Evolutionary conservation across 2,113 vertebrate species (phyloP).

Genomic region (Melanerpes aurifrons): DNA sequence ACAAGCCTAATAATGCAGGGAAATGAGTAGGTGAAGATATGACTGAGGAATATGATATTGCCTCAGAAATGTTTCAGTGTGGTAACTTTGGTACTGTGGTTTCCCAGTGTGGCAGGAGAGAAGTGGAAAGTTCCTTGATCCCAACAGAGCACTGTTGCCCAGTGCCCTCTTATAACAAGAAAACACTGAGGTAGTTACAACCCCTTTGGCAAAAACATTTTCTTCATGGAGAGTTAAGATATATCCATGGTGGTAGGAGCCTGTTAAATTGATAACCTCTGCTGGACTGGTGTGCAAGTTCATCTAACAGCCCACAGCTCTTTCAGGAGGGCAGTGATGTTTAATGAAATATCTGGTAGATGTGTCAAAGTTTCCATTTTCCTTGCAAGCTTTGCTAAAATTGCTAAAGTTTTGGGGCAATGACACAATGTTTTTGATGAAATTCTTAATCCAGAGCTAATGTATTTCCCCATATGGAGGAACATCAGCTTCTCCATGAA

Average conservation of each 20-base stretch:
- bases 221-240: neutral
- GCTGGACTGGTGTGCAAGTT: neutral
- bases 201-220: neutral
- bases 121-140: neutral
- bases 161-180: neutral
- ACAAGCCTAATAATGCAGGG: neutral
- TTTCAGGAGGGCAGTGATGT: neutral
- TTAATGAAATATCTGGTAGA: neutral
- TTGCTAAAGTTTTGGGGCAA: neutral
- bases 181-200: slow-evolving; percentile 1
- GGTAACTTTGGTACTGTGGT: neutral
- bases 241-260: neutral
- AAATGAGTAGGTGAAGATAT: neutral
- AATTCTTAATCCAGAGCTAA: neutral
- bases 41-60: neutral
- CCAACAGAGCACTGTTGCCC: neutral
- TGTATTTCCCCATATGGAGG: neutral
- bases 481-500: neutral
- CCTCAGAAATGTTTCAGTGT: neutral
- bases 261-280: neutral
- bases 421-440: neutral
- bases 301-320: neutral
- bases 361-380: neutral
- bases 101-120: neutral
- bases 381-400: neutral